phyloP scores from a whole-genome alignment of 2,797 vertebrate species.

The Brachymystax lenok region DNA sequence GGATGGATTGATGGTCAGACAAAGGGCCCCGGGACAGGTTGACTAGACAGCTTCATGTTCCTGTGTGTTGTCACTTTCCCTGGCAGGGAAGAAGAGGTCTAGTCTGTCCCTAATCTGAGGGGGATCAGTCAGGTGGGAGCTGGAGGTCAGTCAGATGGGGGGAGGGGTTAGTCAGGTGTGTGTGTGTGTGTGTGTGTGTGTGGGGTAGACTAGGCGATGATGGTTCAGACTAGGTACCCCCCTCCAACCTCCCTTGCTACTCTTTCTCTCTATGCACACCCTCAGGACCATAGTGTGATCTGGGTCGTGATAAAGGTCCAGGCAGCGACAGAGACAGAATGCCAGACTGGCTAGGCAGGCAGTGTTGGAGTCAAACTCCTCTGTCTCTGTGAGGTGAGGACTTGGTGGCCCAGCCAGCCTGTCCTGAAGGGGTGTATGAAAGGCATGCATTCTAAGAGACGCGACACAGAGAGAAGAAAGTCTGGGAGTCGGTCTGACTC shows the following conservation, averaged over 20 bases:
- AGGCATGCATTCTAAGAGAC: constrained; percentile 76
- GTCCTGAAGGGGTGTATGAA: constrained; percentile 70
- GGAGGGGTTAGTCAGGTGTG: neutral
- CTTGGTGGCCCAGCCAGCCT: constrained; percentile 50
- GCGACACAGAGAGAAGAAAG: constrained; percentile 71
- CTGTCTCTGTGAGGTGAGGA: constrained; percentile 43
- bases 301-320: constrained; percentile 66
- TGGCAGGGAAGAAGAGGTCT: constrained; percentile 64
- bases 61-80: constrained; percentile 75
- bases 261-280: constrained; percentile 49
- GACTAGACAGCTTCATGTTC: constrained; percentile 57
- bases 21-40: constrained; percentile 48
- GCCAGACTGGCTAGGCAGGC: constrained; percentile 66
- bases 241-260: constrained; percentile 31
- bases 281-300: constrained; percentile 70
- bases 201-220: constrained; percentile 30
- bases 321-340: constrained; percentile 57
- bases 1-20: constrained; percentile 50
- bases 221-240: constrained; percentile 20
- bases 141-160: constrained; percentile 5
- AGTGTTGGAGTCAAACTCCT: constrained; percentile 65
- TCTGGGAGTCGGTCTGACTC: constrained; percentile 71
- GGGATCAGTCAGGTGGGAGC: constrained; percentile 64
- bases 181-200: constrained; percentile 17
- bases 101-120: constrained; percentile 66